Evolutionary conservation across 2,113 vertebrate genomes (phyloP), one percentile per base, ranked within the genome.

Genomic region (Smithornis capensis): DNA sequence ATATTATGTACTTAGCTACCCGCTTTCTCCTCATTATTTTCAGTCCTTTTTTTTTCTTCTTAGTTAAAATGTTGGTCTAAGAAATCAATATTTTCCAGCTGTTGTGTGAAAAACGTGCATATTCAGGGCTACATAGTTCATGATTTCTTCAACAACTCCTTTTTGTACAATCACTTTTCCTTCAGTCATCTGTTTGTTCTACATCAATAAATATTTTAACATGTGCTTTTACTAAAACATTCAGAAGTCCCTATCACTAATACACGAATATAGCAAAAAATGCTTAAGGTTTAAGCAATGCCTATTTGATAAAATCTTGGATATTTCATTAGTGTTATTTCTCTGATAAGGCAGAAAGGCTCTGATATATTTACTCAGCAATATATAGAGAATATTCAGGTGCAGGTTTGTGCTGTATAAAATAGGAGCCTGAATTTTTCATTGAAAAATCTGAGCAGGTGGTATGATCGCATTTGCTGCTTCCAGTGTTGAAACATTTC

Each of bases 1-100:
- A 56, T 87, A 21, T 6, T 47, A 44, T 60, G 29, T 73, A 49
- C 19, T 56, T 78, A 82, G 25, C 29, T 38, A 23, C 31, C 17
- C 75, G 17, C 47, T 68, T 83, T 76, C 57, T 80, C 33, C 33
- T 38, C 12, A 17, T 16, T 82, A 42, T 94, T 95, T 96, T 93
- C 49, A 29, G 56, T 68, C 62, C 67, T 13, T 24, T 53, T 80
- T 89, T 92, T 31, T 52, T 64, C 45, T 75, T 69, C 45, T 75
- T 69, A 63, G 73, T 89, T 96, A 59, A 63, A 89, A 97, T 96
- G 71, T 97, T 96, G 74, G 10, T 94, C 63, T 90, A 40, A 79
- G 44, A 55, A 78, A 90, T 52, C 25, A 70, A 19, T 15, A 27
- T 87, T 84, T 85, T 49, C 38, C 35, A 90, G 47, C 24, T 87